Base-by-base conservation (phyloP, 2,888 invertebrate genomes). In the Brassicogethes aeneus region DNA sequence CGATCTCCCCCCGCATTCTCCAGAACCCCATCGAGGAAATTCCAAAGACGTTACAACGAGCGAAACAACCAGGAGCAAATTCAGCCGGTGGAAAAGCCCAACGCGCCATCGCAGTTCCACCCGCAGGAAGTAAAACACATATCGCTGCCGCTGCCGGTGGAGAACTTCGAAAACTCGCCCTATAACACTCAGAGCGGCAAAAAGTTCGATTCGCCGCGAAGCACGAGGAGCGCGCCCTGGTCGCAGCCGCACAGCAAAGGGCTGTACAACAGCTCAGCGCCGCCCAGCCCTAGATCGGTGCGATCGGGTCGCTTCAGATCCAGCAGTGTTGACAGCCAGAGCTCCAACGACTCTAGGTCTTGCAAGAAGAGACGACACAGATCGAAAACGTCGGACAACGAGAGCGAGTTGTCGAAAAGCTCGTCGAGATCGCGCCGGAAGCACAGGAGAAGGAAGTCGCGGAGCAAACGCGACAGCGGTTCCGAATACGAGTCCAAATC, bases 281-380 rank as follows among this genome's bases (percentile, higher is more conserved):
- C 67, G 7, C 82, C 87, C 51, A 84, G 87, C 66, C 89, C 89
- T 41, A 74, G 88, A 33, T 88, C 88, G 16, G 85, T 88, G 42
- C 75, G 88, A 34, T 88, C 88, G 17, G 85, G 85, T 2, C 71
- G 81, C 42, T 76, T 75, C 57, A 71, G 83, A 56, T 87, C 88
- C 41, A 88, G 88, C 52, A 85, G 85, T 1, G 84, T 90, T 16
- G 91, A 91, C 68, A 90, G 90, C 58, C 90, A 89, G 68, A 90
- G 89, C 66, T 89, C 89, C 16, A 87, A 85, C 52, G 91, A 91
- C 64, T 86, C 85, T 3, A 74, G 84, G 48, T 80, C 82, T 10
- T 85, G 84, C 63, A 77, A 82, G 68, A 82, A 83, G 57, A 71
- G 73, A 57, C 82, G 85, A 64, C 88, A 89, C 63, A 79, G 88